A percentile compares a stretch with the other conserved stretches of the same genome.
phyloP scores from a whole-genome alignment of 2,113 vertebrate species.

The Pleuronectes platessa region DNA sequence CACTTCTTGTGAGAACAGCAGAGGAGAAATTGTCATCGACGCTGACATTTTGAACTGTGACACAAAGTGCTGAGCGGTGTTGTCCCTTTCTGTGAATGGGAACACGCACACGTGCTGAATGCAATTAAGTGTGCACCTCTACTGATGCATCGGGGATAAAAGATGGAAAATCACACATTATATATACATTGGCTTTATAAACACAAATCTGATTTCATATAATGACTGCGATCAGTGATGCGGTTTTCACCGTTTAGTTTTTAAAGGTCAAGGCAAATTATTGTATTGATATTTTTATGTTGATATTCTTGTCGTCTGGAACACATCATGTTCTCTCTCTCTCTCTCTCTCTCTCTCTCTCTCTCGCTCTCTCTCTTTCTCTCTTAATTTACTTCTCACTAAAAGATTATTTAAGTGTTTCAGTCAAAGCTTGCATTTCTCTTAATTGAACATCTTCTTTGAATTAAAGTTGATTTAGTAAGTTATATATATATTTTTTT shows the following conservation, averaged over 20 bases:
- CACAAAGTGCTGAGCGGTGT: slow-evolving; percentile 33
- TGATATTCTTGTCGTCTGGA: not conserved
- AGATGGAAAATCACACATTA: not conserved
- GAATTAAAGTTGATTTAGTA: too few relatives aligned
- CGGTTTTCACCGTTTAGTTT: slow-evolving; percentile 1
- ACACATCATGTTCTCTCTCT: not conserved
- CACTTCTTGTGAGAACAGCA: slow-evolving; percentile 61
- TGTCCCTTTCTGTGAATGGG: not conserved
- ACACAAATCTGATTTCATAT: not conserved
- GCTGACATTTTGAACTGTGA: slow-evolving; percentile 52
- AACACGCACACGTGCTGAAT: slow-evolving; percentile 26
- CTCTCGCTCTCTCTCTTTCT: too few relatives aligned
- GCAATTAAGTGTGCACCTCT: not conserved
- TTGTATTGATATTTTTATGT: not conserved
- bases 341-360: too few relatives aligned
- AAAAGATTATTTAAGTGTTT: too few relatives aligned
- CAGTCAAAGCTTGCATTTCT: too few relatives aligned
- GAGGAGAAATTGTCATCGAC: slow-evolving; percentile 65
- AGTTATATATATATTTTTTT: too few relatives aligned
- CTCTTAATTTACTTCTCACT: not conserved
- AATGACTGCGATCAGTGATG: slow-evolving; percentile 3
- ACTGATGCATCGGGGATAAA: too few relatives aligned
- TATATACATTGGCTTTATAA: too few relatives aligned
- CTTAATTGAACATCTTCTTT: too few relatives aligned
- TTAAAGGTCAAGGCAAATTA: slow-evolving; percentile 21